Evolutionary conservation across 1,140 invertebrate genomes (phyloP).

Genomic region (Bombus superbus): DNA sequence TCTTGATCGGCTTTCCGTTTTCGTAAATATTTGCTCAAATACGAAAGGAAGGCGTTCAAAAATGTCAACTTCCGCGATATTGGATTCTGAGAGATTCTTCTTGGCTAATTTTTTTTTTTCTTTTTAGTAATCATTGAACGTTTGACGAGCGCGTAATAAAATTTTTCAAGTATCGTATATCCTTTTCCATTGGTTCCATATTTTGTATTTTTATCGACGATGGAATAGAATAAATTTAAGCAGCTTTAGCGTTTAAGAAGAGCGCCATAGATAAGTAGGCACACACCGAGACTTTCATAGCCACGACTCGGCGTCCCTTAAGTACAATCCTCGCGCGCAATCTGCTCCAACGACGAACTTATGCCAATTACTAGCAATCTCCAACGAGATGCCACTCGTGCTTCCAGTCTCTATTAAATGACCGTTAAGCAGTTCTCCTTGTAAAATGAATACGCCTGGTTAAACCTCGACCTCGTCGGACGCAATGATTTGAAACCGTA

Average conservation of each 20-base stretch:
- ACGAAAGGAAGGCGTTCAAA: background rate
- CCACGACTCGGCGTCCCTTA: conserved; percentile 26
- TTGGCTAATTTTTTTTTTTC: background rate
- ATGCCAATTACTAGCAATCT: conserved; percentile 55
- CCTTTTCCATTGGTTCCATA: too few relatives aligned
- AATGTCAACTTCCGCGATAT: background rate
- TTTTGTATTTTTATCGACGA: background rate
- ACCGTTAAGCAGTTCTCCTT: conserved; percentile 23
- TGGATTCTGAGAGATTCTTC: background rate
- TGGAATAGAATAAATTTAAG: background rate
- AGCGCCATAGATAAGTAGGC: background rate
- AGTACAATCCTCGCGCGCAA: conserved; percentile 16
- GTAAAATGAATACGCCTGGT: conserved; percentile 53
- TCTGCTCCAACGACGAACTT: conserved; percentile 25
- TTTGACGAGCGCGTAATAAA: background rate
- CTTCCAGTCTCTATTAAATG: conserved; percentile 48
- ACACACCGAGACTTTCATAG: background rate
- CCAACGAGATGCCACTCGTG: conserved; percentile 6
- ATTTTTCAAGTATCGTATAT: background rate
- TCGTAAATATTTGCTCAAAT: background rate
- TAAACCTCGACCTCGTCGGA: conserved; percentile 28
- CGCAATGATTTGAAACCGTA: conserved; percentile 37
- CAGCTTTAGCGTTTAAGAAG: background rate
- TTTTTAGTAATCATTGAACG: background rate
- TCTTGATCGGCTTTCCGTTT: conserved; percentile 1